phyloP scores from a whole-genome alignment of 2,888 invertebrate genomes.

The Cheiracanthium punctorium region DNA sequence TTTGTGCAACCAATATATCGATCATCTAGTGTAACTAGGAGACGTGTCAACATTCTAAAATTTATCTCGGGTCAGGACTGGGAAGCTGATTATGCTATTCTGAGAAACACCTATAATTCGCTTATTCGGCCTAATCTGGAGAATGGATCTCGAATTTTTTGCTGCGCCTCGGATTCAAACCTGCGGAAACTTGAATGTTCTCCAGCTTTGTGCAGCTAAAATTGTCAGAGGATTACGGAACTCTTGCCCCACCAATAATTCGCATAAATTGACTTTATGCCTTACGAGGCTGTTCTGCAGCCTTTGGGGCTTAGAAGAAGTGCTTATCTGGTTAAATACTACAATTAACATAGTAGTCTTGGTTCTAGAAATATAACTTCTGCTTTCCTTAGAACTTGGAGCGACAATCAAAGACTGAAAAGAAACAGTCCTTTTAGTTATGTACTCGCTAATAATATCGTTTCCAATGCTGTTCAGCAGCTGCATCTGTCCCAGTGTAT shows the following conservation, averaged over 20 bases:
- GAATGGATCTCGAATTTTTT: neutral
- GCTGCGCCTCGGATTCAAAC: constrained; percentile 20
- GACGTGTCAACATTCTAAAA: constrained; percentile 4
- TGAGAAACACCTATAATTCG: too few species aligned
- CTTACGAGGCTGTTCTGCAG: neutral
- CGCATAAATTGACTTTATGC: too few species aligned
- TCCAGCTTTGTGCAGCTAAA: constrained; percentile 9
- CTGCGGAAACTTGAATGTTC: too few species aligned
- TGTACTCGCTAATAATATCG: neutral
- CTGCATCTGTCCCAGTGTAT: neutral
- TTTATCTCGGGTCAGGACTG: constrained; percentile 12
- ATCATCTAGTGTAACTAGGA: too few species aligned
- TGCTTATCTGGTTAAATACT: neutral
- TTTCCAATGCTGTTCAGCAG: too few species aligned
- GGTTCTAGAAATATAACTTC: too few species aligned
- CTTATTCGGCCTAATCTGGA: neutral
- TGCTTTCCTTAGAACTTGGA: neutral
- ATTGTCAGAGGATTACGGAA: constrained; percentile 10
- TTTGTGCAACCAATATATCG: too few species aligned
- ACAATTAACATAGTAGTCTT: neutral
- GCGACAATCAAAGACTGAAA: neutral
- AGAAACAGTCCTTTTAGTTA: neutral
- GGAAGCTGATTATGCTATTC: too few species aligned
- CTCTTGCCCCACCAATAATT: neutral
- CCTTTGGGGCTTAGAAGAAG: neutral